These are phyloP conservation scores for Xylocopa sonorina DNA, from an alignment of 1,140 invertebrate genomes.

Conservation along the genomic window DNA sequence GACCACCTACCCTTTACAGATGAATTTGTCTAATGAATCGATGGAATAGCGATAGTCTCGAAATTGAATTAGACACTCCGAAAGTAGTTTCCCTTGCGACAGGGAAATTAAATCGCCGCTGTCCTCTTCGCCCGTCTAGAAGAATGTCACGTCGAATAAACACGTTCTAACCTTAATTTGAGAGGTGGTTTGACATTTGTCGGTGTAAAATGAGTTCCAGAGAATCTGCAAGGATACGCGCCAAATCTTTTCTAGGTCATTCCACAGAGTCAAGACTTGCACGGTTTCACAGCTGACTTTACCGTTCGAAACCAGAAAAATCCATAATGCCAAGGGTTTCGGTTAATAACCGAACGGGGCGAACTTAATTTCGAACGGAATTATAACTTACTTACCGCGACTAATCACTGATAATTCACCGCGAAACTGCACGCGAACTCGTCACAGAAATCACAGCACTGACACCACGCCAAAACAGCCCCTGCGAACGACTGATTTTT, in stretches of 20 bases:
- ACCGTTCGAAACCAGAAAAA: not conserved
- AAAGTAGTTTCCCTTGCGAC: conserved; percentile 3
- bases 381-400: conserved; percentile 34
- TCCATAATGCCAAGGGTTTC: not conserved
- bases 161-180: conserved; percentile 35
- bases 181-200: not conserved
- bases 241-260: conserved; percentile 60
- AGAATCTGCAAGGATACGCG: conserved; percentile 45
- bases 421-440: conserved; percentile 18
- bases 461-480: conserved; percentile 62
- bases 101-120: conserved; percentile 8
- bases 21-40: conserved; percentile 6
- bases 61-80: conserved; percentile 2
- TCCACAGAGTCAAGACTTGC: conserved; percentile 28
- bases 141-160: not conserved
- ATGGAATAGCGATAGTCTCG: not conserved
- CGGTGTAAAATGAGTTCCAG: not conserved
- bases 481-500: conserved; percentile 68
- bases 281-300: conserved; percentile 48
- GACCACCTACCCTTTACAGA: not conserved
- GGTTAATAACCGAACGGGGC: not conserved
- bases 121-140: no score
- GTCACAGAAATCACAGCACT: conserved; percentile 42
- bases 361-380: not conserved
- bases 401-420: conserved; percentile 37